These are phyloP conservation scores for Malurus leucopterus DNA, from an alignment of 2,797 vertebrate species.

Conservation along the genomic window DNA sequence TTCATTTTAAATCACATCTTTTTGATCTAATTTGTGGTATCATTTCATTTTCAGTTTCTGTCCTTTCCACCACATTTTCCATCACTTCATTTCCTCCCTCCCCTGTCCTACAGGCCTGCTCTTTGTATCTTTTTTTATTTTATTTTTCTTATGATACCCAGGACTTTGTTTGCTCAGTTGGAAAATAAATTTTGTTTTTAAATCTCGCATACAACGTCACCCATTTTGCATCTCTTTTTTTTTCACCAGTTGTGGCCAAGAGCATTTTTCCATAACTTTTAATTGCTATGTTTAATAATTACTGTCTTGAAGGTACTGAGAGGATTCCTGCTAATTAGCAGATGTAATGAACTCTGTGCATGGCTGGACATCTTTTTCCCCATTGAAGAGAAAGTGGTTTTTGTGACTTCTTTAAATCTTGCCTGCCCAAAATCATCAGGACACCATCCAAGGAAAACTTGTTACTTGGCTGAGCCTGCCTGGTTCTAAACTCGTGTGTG, in stretches of 20 bases:
- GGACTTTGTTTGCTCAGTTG: not conserved
- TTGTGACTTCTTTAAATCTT: not conserved
- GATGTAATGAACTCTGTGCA: not conserved
- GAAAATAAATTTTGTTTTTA: not conserved
- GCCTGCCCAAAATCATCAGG: not conserved
- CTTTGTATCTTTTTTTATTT: not conserved
- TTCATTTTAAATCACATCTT: not conserved
- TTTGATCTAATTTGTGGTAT: not conserved
- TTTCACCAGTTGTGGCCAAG: not conserved
- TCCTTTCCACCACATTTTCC: not conserved
- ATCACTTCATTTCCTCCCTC: not conserved
- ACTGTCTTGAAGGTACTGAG: not conserved
- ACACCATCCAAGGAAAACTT: not conserved
- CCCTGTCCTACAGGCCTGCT: not conserved
- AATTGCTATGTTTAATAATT: not conserved
- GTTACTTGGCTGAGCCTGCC: not conserved
- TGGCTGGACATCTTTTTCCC: not conserved
- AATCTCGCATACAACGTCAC: not conserved
- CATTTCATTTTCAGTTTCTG: not conserved
- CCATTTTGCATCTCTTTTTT: not conserved
- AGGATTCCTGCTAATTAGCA: not conserved
- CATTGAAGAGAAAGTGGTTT: not conserved
- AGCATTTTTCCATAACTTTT: not conserved
- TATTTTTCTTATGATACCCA: not conserved
- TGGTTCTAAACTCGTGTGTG: not conserved